phyloP scores from a whole-genome alignment of 2,888 invertebrate genomes.

The Habrosyne pyritoides region DNA sequence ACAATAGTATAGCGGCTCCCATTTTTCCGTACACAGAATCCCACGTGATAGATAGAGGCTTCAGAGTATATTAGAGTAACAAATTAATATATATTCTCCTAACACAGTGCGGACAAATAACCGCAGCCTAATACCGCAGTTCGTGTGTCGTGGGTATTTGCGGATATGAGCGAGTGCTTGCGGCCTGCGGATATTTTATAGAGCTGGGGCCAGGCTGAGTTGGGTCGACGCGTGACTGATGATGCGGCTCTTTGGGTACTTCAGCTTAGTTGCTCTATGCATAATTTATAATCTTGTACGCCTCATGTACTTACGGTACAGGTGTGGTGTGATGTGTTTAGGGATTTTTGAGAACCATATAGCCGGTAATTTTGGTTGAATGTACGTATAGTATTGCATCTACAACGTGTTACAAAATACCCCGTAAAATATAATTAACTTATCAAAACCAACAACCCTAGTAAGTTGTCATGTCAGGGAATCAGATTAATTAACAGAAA shows the following conservation, averaged over 20 bases:
- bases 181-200: slow-evolving; percentile 33
- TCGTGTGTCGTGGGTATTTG: slow-evolving; percentile 36
- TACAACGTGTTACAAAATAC: no score
- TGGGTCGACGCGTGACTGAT: slow-evolving; percentile 58
- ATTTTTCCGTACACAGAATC: no score
- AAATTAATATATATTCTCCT: not conserved
- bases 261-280: not conserved
- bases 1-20: no score
- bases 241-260: slow-evolving; percentile 31
- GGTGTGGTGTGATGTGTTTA: not conserved
- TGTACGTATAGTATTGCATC: no score
- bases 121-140: slow-evolving; percentile 38
- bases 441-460: no score
- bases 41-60: no score
- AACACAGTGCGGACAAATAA: slow-evolving; percentile 8
- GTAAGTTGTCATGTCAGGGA: no score
- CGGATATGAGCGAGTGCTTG: slow-evolving; percentile 27
- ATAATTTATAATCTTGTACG: not conserved
- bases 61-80: no score
- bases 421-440: no score
- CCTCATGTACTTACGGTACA: not conserved
- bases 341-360: not conserved
- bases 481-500: no score
- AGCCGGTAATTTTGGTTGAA: no score
- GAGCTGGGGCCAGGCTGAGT: slow-evolving; percentile 22